Evolutionary conservation across 2,113 vertebrate species (phyloP).

Genomic region (Ictalurus punctatus): DNA sequence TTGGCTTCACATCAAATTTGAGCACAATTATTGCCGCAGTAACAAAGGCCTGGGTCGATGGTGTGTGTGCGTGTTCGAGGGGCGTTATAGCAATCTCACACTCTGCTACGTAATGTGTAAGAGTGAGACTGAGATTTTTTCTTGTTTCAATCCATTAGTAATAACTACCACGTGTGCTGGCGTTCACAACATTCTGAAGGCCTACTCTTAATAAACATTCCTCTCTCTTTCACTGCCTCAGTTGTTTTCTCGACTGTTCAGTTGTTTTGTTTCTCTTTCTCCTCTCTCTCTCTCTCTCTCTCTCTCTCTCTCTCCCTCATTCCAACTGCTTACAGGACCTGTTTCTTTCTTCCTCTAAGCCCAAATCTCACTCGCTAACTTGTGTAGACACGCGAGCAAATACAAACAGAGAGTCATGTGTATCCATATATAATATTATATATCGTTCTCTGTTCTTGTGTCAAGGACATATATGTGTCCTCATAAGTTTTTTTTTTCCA

Average conservation of each 20-base stretch:
- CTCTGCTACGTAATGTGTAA: conserved; percentile 7
- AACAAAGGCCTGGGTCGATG: conserved; percentile 3
- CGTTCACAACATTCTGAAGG: conserved; percentile 50
- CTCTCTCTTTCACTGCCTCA: conserved; percentile 25
- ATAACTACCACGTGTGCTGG: conserved; percentile 56
- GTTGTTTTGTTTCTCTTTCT: conserved; percentile 9
- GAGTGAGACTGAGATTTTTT: conserved; percentile 2
- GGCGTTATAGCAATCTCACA: conserved; percentile 2
- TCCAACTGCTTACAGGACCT: neutral
- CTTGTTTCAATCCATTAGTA: conserved; percentile 36
- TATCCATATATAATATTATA: neutral
- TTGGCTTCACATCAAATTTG: conserved; percentile 41
- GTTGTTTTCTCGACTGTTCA: neutral
- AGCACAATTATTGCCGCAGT: neutral
- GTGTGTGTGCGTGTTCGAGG: neutral
- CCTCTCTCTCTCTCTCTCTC: neutral
- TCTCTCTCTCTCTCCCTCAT: neutral
- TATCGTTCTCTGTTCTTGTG: conserved; percentile 1
- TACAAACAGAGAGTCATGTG: neutral
- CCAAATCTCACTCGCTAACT: conserved; percentile 55
- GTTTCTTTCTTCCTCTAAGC: conserved; percentile 6
- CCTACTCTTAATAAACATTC: conserved; percentile 42
- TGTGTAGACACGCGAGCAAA: conserved; percentile 27
- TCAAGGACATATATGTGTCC: conserved; percentile 28
- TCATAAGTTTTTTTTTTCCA: conserved; percentile 14